phyloP scores from a whole-genome alignment of 2,113 vertebrate genomes.

The Stigmatopora argus region DNA sequence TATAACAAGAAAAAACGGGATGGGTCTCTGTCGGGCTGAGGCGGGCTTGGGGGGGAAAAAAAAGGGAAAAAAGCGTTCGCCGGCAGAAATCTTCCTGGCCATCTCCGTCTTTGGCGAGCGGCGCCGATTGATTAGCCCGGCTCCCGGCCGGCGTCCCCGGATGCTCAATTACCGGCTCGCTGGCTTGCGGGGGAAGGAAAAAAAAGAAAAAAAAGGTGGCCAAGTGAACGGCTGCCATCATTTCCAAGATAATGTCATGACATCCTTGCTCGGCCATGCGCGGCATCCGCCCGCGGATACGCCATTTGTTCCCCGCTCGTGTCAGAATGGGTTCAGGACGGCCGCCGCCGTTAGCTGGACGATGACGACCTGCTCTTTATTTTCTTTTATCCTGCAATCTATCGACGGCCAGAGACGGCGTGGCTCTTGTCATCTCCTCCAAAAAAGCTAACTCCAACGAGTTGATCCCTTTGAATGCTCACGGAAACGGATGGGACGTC shows the following conservation, averaged over 20 bases:
- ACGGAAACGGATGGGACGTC: no score
- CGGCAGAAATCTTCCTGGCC: neutral
- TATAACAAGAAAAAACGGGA: no score
- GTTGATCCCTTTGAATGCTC: no score
- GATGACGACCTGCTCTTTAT: neutral
- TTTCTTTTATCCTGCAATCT: neutral
- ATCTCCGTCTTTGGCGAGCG: no score
- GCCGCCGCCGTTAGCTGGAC: neutral
- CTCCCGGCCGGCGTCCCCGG: neutral
- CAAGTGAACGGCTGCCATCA: neutral
- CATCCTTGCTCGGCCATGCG: slow-evolving; percentile 7
- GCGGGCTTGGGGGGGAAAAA: no score
- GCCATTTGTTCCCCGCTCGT: slow-evolving; percentile 1
- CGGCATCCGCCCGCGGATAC: neutral
- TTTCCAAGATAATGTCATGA: slow-evolving; percentile 7
- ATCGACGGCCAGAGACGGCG: no score
- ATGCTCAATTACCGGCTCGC: slow-evolving; percentile 2
- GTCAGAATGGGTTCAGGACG: slow-evolving; percentile 5
- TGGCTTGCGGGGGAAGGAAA: neutral
- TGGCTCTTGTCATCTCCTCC: no score
- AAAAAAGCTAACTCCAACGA: no score
- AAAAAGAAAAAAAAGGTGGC: neutral
- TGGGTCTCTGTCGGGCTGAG: no score
- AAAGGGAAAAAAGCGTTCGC: no score
- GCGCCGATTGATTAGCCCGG: slow-evolving; percentile 2